Base-by-base conservation (phyloP, 1,140 invertebrate genomes). In the Rhizoglyphus robini region DNA sequence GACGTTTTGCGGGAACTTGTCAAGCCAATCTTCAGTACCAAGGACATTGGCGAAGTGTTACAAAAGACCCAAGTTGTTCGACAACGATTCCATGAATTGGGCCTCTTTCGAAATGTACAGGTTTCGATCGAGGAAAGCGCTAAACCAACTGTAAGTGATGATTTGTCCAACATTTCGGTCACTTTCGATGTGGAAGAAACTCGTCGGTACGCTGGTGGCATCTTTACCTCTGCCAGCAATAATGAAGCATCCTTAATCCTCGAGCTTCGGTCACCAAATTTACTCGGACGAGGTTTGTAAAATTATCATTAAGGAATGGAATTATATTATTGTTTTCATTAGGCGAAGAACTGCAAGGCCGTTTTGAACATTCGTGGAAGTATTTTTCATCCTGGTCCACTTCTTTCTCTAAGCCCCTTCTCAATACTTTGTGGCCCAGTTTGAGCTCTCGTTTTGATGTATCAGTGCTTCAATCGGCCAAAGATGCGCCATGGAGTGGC, bases 201-300 rank as follows among this genome's bases (percentile, higher is more conserved):
- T 60, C 83, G 83, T 54, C 74, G 86, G 31, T 71, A 90, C 30
- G 81, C 82, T 47, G 89, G 88, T 13, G 85, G 85, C n/a, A 79
- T 91, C 38, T 87, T 83, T 69, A 90, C 88, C 0, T 80, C 84
- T 66, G 83, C 91, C 63, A 88, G 87, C 30, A 87, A 88, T 69
- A 92, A 92, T 75, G 88, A 91, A 74, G 88, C 86, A 8, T 85
- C 86, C 30, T 69, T 93, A 34, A 78, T 85, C 13, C 76, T 89
- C 23, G 83, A 84, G 36, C 74, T 84, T 13, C 80, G 80, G 70
- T 76, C 86, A 62, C 88, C 88, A 0, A 95, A 93, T 78, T 74
- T 90, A 36, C 78, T 84, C 70, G 90, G 90, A 1, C 76, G 88
- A 70, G 90, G 64, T 65, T 18, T 36, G 62, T n/a, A n/a, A n/a